phyloP scores from a whole-genome alignment of 2,888 invertebrate genomes.

The Phlogophora meticulosa region DNA sequence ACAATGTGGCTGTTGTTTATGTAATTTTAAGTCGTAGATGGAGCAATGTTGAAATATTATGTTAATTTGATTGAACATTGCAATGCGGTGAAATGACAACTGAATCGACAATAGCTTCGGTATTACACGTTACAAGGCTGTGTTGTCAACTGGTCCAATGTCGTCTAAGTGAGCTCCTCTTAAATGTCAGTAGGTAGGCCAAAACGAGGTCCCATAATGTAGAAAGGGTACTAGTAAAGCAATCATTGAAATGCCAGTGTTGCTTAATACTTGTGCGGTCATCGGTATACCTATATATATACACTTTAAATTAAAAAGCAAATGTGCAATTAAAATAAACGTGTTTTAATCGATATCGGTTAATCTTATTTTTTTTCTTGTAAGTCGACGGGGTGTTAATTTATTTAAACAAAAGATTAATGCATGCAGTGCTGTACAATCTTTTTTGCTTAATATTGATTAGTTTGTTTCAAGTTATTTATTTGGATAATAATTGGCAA shows the following conservation, averaged over 20 bases:
- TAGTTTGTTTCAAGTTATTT: constrained; percentile 39
- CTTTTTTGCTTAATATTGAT: constrained; percentile 43
- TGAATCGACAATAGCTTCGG: constrained; percentile 75
- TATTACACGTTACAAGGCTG: constrained; percentile 77
- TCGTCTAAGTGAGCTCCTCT: constrained; percentile 76
- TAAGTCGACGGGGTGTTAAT: constrained; percentile 35
- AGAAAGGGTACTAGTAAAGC: constrained; percentile 73
- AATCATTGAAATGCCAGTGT: constrained; percentile 71
- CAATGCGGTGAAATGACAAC: constrained; percentile 72
- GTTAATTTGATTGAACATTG: constrained; percentile 73
- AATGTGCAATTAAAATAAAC: constrained; percentile 50
- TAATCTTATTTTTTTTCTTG: constrained; percentile 22
- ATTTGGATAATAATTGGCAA: constrained; percentile 47
- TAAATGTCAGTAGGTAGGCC: constrained; percentile 84
- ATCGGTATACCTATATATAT: too few species aligned
- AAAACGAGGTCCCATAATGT: constrained; percentile 63
- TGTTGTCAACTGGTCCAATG: constrained; percentile 80
- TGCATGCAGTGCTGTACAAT: constrained; percentile 60
- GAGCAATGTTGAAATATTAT: constrained; percentile 64
- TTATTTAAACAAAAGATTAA: constrained; percentile 37
- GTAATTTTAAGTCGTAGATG: constrained; percentile 45
- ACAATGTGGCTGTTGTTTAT: constrained; percentile 19
- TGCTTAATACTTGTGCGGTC: constrained; percentile 67
- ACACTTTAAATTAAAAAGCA: constrained; percentile 40
- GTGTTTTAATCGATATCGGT: constrained; percentile 31